Conservation (phyloP, 2,797 vertebrate species). For the Coccyzus lansbergi region DNA sequence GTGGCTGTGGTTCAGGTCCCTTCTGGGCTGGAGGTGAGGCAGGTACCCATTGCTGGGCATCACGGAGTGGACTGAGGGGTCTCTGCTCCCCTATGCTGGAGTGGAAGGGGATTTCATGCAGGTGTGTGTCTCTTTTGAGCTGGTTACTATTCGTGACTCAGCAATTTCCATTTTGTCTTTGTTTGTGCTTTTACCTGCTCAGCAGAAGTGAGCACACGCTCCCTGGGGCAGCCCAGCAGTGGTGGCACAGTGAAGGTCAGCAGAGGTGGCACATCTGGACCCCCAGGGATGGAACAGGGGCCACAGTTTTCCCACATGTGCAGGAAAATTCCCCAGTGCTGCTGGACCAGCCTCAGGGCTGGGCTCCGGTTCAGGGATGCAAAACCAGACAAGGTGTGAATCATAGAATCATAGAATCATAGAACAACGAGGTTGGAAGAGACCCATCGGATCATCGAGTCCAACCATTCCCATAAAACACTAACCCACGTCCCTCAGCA, state of each 20-base stretch:
- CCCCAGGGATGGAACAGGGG: neutral
- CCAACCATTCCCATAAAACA: no score
- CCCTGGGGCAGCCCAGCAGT: no score
- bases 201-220: neutral
- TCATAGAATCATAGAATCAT: no score
- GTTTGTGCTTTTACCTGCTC: neutral
- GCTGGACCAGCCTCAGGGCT: neutral
- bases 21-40: neutral
- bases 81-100: rapidly evolving
- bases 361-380: neutral
- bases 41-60: rapidly evolving
- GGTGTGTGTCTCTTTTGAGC: neutral
- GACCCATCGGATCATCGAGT: no score
- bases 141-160: neutral
- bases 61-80: rapidly evolving
- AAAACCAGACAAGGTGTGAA: neutral
- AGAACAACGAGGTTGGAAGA: no score
- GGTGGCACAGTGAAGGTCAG: neutral
- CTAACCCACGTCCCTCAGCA: no score
- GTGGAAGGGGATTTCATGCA: no score
- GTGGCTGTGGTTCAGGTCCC: neutral
- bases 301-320: rapidly evolving
- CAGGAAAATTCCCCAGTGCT: neutral
- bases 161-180: neutral
- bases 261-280: neutral